Evolutionary conservation across 2,797 vertebrate genomes (phyloP).

Genomic region (Coregonus sp.): DNA sequence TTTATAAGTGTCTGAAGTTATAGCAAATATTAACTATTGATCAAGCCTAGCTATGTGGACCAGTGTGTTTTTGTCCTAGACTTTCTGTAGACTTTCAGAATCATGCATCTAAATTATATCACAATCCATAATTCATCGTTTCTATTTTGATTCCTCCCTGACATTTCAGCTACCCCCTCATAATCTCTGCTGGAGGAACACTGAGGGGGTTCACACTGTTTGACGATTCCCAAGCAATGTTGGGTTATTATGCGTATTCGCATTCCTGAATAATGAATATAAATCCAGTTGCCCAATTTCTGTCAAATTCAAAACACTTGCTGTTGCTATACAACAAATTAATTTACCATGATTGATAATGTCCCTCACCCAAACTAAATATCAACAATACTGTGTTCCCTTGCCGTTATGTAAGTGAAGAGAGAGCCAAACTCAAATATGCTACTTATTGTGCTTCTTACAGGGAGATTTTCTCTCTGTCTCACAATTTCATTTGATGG

Average conservation of each 20-base stretch:
- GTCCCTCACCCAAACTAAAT: neutral
- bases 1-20: slow-evolving; percentile 9
- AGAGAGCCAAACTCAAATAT: neutral
- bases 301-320: slow-evolving; percentile 13
- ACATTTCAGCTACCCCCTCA: slow-evolving; percentile 6
- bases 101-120: slow-evolving; percentile 23
- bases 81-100: neutral
- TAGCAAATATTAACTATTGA: neutral
- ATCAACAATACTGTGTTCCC: neutral
- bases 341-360: slow-evolving; percentile 11
- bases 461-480: neutral
- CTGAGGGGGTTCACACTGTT: neutral
- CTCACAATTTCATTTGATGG: neutral
- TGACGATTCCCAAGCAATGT: slow-evolving; percentile 23
- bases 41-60: neutral
- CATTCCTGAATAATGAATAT: slow-evolving; percentile 21
- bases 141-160: slow-evolving; percentile 3
- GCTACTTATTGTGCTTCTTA: neutral
- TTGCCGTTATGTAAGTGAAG: neutral
- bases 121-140: slow-evolving; percentile 20
- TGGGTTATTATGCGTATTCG: neutral
- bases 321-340: slow-evolving; percentile 12
- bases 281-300: slow-evolving; percentile 16
- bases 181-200: slow-evolving; percentile 15
- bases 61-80: neutral